Conservation (phyloP, 2,888 invertebrate species). For the Philonicus albiceps region DNA sequence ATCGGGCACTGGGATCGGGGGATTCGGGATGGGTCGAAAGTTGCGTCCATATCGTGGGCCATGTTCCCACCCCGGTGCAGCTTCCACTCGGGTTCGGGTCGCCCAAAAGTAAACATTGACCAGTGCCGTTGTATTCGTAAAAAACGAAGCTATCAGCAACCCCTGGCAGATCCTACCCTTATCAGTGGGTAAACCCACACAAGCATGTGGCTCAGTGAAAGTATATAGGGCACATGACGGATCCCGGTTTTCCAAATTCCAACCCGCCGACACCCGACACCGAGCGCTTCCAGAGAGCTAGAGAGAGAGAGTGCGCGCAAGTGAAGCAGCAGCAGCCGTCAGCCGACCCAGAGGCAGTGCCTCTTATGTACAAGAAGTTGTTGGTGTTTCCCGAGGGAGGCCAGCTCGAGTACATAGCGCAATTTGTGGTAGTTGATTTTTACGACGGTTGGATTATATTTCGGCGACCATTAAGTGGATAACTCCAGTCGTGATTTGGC, state of each 20-base stretch:
- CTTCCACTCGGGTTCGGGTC: background rate
- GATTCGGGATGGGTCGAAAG: background rate
- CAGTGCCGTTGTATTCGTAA: background rate
- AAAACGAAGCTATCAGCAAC: background rate
- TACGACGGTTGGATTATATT: slow-evolving; percentile 47
- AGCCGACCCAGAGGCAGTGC: background rate
- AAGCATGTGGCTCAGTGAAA: background rate
- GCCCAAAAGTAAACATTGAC: slow-evolving; percentile 7
- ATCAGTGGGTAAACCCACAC: background rate
- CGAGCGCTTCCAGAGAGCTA: background rate
- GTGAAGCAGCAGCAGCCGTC: background rate
- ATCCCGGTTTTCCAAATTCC: background rate
- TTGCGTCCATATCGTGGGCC: background rate
- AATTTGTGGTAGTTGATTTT: slow-evolving; percentile 40
- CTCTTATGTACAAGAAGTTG: background rate
- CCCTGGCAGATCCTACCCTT: background rate
- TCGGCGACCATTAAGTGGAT: slow-evolving; percentile 53
- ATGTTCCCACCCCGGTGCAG: background rate
- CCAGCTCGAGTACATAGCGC: slow-evolving; percentile 1
- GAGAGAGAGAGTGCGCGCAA: background rate
- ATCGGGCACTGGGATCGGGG: no score
- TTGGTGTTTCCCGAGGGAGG: background rate
- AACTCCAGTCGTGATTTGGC: slow-evolving; percentile 64
- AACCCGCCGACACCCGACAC: background rate
- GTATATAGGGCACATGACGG: background rate